These are phyloP conservation scores for Dendrolimus pini DNA, from an alignment of 2,888 invertebrate species.

Conservation along the genomic window DNA sequence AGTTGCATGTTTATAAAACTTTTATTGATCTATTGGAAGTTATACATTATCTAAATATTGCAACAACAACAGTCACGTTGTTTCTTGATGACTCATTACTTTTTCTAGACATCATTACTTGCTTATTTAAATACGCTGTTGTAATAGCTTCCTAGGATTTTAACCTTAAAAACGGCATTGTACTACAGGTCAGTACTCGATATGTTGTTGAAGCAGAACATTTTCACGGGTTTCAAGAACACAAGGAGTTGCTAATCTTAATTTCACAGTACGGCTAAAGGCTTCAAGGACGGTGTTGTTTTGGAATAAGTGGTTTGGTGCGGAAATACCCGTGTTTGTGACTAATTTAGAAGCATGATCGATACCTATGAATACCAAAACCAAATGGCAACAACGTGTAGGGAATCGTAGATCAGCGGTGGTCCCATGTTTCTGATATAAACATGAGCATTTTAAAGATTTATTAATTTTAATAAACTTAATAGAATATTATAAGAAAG, in stretches of 20 bases:
- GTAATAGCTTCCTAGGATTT: neutral
- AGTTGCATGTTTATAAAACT: no score
- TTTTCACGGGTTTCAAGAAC: conserved; percentile 16
- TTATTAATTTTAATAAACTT: no score
- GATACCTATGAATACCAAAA: neutral
- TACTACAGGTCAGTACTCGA: neutral
- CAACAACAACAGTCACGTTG: no score
- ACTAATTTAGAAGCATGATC: conserved; percentile 18
- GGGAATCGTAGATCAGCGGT: no score
- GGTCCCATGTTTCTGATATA: no score
- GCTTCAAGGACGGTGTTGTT: conserved; percentile 24
- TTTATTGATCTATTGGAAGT: no score
- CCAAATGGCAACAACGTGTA: no score
- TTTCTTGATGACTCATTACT: neutral
- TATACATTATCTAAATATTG: no score
- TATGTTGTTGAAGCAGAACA: neutral
- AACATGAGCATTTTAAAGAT: no score
- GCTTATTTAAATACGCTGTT: neutral
- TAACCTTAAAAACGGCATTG: neutral
- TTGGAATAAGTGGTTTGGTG: conserved; percentile 22
- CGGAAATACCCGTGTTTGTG: conserved; percentile 30
- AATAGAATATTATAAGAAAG: no score
- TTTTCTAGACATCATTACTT: neutral
- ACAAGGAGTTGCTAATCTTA: conserved; percentile 17
- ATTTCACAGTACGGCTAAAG: conserved; percentile 29